phyloP scores from a whole-genome alignment of 2,797 vertebrate species.

The Sebastiscus albofasciatus region DNA sequence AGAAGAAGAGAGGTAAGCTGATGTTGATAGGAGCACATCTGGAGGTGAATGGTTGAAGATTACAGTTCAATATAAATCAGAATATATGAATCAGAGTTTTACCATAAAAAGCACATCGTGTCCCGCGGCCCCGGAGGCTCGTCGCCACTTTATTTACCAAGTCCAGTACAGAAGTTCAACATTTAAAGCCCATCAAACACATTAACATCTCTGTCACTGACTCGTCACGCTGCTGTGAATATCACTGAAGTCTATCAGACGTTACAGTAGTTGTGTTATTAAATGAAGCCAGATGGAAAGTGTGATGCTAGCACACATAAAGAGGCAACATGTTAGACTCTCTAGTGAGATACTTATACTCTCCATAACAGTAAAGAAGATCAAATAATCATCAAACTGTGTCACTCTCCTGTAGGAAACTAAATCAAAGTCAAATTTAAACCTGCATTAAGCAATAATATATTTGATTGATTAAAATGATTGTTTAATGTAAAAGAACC shows the following conservation, averaged over 20 bases:
- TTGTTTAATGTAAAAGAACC: neutral
- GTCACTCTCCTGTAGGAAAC: neutral
- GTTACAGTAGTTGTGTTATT: neutral
- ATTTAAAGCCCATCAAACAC: conserved; percentile 2
- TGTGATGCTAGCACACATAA: conserved; percentile 17
- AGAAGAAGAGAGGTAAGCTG: conserved; percentile 45
- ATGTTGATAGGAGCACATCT: conserved; percentile 50
- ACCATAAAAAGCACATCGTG: conserved; percentile 51
- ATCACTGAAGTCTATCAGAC: neutral
- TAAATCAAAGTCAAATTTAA: neutral
- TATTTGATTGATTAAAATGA: neutral
- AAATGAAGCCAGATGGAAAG: neutral
- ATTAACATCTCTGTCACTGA: neutral
- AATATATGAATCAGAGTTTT: conserved; percentile 25
- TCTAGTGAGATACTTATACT: neutral
- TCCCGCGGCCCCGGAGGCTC: neutral
- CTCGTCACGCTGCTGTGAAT: neutral
- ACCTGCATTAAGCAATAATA: neutral
- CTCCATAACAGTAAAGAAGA: neutral
- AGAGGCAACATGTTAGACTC: conserved; percentile 18
- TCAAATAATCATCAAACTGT: neutral
- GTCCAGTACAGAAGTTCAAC: neutral
- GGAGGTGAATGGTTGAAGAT: conserved; percentile 14
- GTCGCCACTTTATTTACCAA: conserved; percentile 8
- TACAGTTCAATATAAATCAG: conserved; percentile 2